Percentiles rank a stretch among this genome's conserved stretches.
phyloP scores from a whole-genome alignment of 2,113 vertebrate species.

The Macquaria ambigua region DNA sequence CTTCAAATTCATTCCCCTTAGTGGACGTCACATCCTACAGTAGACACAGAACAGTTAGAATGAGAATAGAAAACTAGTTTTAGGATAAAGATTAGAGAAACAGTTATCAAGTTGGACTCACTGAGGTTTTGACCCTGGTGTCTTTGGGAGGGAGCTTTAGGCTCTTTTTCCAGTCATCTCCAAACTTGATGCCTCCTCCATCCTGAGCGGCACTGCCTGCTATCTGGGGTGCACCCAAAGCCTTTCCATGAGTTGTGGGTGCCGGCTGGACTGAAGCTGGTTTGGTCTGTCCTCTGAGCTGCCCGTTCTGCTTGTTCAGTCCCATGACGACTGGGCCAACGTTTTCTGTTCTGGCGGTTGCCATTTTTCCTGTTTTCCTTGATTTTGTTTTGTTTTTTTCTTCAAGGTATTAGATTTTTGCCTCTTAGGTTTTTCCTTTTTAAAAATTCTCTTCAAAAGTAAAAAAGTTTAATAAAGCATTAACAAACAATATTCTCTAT shows the following conservation, averaged over 20 bases:
- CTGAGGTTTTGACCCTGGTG: constrained; percentile 80
- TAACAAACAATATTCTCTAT: constrained; percentile 81
- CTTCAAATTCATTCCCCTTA: constrained; percentile 89
- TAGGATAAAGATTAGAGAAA: fast-evolving
- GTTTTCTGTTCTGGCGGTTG: constrained; percentile 82
- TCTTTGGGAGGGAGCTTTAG: constrained; percentile 83
- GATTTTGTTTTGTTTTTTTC: constrained; percentile 26
- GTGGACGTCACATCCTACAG: constrained; percentile 86
- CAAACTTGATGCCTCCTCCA: constrained; percentile 83
- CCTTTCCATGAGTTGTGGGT: constrained; percentile 75
- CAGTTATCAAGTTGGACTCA: constrained; percentile 47
- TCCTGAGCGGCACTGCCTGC: constrained; percentile 70
- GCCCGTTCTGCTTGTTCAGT: constrained; percentile 85
- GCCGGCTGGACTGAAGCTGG: constrained; percentile 74
- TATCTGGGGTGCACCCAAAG: constrained; percentile 63
- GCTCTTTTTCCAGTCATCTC: constrained; percentile 83
- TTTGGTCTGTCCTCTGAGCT: constrained; percentile 83
- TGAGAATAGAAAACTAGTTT: background rate
- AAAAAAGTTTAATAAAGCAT: constrained; percentile 81
- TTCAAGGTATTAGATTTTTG: constrained; percentile 61
- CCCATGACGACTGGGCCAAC: constrained; percentile 80
- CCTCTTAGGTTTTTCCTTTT: constrained; percentile 67
- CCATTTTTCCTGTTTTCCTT: constrained; percentile 70
- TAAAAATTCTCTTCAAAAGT: constrained; percentile 79
- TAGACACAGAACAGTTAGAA: constrained; percentile 11